These are phyloP conservation scores for Spicauda simplicius DNA, from an alignment of 2,888 invertebrate species.

Conservation along the genomic window DNA sequence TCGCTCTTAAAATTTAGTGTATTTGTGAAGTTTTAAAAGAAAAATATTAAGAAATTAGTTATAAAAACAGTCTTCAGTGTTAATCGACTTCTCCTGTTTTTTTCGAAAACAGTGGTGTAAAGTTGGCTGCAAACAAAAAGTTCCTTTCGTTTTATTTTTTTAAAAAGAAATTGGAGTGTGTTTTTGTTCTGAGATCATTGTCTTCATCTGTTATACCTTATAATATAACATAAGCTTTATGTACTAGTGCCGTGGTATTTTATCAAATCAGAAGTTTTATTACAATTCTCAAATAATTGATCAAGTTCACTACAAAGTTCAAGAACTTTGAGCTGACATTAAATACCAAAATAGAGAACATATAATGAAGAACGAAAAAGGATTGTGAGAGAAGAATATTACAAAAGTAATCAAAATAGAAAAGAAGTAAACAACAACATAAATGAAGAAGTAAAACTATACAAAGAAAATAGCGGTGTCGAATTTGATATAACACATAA, in stretches of 20 bases:
- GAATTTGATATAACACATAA: no score
- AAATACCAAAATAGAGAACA: neutral
- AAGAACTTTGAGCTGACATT: neutral
- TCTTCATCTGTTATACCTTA: neutral
- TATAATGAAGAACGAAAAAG: neutral
- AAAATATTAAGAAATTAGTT: neutral
- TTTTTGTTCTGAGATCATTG: neutral
- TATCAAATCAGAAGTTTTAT: no score
- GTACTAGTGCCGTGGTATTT: no score
- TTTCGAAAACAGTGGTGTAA: conserved; percentile 23
- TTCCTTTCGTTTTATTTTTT: conserved; percentile 18
- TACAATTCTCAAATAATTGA: no score
- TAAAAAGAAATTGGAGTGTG: conserved; percentile 17
- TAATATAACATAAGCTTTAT: no score
- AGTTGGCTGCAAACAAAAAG: neutral
- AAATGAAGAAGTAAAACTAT: neutral
- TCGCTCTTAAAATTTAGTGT: conserved; percentile 9
- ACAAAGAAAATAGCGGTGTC: neutral
- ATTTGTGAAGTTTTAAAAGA: neutral
- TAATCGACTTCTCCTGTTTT: conserved; percentile 27
- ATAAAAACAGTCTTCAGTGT: neutral
- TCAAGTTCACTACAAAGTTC: no score
- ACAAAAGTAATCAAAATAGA: neutral
- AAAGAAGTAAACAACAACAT: no score
- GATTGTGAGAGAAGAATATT: neutral